These are phyloP conservation scores for Acanthacorydalis orientalis DNA, from an alignment of 2,888 invertebrate species.

Conservation along the genomic window DNA sequence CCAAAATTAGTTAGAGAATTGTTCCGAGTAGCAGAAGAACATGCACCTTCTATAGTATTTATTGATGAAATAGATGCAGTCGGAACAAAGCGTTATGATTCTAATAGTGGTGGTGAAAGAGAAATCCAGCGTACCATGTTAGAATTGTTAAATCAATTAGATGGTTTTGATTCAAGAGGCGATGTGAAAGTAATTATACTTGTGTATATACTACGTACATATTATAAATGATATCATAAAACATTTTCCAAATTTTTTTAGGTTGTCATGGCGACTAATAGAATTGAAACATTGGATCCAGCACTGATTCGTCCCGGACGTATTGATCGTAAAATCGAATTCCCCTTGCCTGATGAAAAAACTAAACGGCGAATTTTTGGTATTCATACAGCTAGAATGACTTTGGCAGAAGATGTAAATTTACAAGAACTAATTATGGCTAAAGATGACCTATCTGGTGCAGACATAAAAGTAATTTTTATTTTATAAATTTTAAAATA, in stretches of 20 bases:
- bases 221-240: neutral
- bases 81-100: slow-evolving; percentile 96
- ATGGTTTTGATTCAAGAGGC: slow-evolving; percentile 92
- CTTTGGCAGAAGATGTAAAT: slow-evolving; percentile 90
- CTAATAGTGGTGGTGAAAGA: slow-evolving; percentile 96
- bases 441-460: slow-evolving; percentile 97
- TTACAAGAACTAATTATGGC: slow-evolving; percentile 96
- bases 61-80: slow-evolving; percentile 99
- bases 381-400: slow-evolving; percentile 99
- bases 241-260: slow-evolving; percentile 20
- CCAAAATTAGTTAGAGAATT: slow-evolving; percentile 95
- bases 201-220: slow-evolving; percentile 5
- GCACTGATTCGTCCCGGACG: slow-evolving; percentile 96
- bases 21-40: slow-evolving; percentile 98
- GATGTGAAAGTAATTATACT: slow-evolving; percentile 88
- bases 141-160: slow-evolving; percentile 93
- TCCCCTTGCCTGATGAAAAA: slow-evolving; percentile 97
- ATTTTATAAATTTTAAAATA: too few species aligned
- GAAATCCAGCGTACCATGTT: slow-evolving; percentile 99
- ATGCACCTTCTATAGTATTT: slow-evolving; percentile 98
- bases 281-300: slow-evolving; percentile 97
- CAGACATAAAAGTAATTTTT: slow-evolving; percentile 68
- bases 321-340: slow-evolving; percentile 98
- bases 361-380: slow-evolving; percentile 93
- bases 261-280: slow-evolving; percentile 94